Conservation (phyloP, 2,888 invertebrate genomes). For the Linyphia triangularis region DNA sequence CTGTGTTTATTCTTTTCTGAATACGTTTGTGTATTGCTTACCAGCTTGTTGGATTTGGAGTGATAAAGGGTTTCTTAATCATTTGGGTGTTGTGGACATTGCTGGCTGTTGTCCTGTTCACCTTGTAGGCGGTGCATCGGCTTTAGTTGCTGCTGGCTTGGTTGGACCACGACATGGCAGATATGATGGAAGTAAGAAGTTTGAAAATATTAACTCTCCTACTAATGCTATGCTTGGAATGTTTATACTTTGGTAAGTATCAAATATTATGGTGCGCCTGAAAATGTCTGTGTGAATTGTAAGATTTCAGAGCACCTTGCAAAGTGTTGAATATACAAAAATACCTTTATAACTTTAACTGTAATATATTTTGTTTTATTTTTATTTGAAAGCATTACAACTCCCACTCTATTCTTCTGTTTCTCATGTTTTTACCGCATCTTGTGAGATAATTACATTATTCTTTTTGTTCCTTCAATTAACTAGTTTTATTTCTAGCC, state of each 20-base stretch:
- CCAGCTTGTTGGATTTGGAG: slow-evolving; percentile 84
- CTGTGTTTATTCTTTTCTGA: slow-evolving; percentile 91
- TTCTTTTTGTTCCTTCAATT: no score
- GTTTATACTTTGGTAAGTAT: slow-evolving; percentile 88
- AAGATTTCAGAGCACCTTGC: no score
- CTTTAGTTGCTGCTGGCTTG: slow-evolving; percentile 93
- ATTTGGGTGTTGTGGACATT: slow-evolving; percentile 79
- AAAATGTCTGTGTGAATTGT: no score
- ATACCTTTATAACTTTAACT: no score
- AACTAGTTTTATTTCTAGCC: no score
- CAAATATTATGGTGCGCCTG: neutral
- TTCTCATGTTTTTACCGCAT: no score
- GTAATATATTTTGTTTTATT: no score
- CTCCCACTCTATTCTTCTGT: no score
- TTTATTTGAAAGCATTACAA: no score
- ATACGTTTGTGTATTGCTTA: slow-evolving; percentile 93
- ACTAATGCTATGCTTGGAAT: slow-evolving; percentile 95
- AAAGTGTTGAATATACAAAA: no score
- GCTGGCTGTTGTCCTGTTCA: slow-evolving; percentile 87
- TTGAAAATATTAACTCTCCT: slow-evolving; percentile 90
- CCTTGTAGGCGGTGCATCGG: slow-evolving; percentile 88
- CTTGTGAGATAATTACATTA: no score
- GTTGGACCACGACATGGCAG: slow-evolving; percentile 89
- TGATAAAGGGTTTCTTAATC: slow-evolving; percentile 78
- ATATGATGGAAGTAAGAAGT: slow-evolving; percentile 87